A percentile compares a stretch with the other conserved stretches of the same genome.
These are phyloP conservation scores for Eupithecia subumbrata DNA, from an alignment of 2,888 invertebrate genomes.

Conservation along the genomic window DNA sequence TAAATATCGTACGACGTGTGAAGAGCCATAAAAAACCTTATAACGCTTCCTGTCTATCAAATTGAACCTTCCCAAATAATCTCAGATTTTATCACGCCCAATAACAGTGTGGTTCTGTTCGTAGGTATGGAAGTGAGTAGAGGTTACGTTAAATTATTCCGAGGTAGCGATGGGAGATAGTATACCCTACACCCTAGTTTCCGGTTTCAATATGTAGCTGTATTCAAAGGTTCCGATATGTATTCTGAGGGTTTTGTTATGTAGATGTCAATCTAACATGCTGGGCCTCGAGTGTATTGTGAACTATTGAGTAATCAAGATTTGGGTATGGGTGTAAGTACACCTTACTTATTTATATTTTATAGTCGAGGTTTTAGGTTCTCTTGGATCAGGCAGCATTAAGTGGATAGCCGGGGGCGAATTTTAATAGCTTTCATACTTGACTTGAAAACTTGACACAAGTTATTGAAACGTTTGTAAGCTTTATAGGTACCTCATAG, in stretches of 20 bases:
- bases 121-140: conserved; percentile 50
- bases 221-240: conserved; percentile 3
- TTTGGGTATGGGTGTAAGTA: neutral
- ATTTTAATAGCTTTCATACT: too few species aligned
- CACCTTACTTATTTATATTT: neutral
- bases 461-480: too few species aligned
- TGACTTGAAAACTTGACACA: too few species aligned
- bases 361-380: neutral
- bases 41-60: conserved; percentile 21
- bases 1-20: conserved; percentile 19
- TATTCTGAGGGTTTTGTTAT: conserved; percentile 24
- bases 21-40: conserved; percentile 23
- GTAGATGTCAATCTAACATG: neutral
- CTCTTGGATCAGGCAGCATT: neutral
- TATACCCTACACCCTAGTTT: conserved; percentile 41
- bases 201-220: conserved; percentile 47
- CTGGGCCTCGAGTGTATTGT: neutral
- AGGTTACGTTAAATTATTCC: conserved; percentile 55
- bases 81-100: conserved; percentile 50
- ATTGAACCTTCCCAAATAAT: conserved; percentile 41
- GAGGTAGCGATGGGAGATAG: conserved; percentile 50
- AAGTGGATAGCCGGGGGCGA: neutral
- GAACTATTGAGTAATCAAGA: neutral
- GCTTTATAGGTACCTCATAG: too few species aligned
- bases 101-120: conserved; percentile 42